Percentiles rank a stretch among this genome's conserved stretches.
Evolutionary conservation across 2,888 invertebrate species (phyloP).

Genomic region (Oeneis ivallda): DNA sequence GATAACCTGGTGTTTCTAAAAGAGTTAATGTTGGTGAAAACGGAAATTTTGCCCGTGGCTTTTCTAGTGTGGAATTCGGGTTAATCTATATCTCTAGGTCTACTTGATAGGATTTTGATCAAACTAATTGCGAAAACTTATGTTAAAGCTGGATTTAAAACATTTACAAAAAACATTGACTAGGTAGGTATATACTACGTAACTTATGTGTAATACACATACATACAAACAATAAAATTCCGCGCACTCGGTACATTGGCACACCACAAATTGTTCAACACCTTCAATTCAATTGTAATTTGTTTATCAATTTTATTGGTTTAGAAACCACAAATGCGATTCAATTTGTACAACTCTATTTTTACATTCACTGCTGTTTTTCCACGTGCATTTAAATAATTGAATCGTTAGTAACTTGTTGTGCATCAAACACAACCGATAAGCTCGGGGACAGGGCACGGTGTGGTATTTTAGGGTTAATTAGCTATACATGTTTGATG

Average conservation of each 20-base stretch:
- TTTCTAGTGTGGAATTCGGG: too few relatives aligned
- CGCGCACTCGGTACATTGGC: neutral
- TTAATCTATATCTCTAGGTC: too few relatives aligned
- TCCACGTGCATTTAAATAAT: neutral
- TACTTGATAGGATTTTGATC: too few relatives aligned
- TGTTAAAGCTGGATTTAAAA: too few relatives aligned
- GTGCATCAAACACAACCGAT: slow-evolving; percentile 55
- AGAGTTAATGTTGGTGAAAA: too few relatives aligned
- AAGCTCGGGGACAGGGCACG: slow-evolving; percentile 52
- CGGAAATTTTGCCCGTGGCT: too few relatives aligned
- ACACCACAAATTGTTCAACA: slow-evolving; percentile 6
- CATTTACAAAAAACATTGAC: neutral
- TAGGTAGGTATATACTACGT: too few relatives aligned
- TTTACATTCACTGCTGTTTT: neutral
- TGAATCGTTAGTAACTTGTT: neutral
- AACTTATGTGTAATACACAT: too few relatives aligned
- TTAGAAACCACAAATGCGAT: neutral
- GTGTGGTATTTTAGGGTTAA: slow-evolving; percentile 65
- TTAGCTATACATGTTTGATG: slow-evolving; percentile 38
- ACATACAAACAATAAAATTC: neutral
- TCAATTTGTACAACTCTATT: neutral
- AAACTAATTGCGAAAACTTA: too few relatives aligned
- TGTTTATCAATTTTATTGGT: slow-evolving; percentile 3
- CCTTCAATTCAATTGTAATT: neutral
- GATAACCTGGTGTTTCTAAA: too few relatives aligned